phyloP scores from a whole-genome alignment of 2,888 invertebrate genomes.

The Electrophaes corylata region DNA sequence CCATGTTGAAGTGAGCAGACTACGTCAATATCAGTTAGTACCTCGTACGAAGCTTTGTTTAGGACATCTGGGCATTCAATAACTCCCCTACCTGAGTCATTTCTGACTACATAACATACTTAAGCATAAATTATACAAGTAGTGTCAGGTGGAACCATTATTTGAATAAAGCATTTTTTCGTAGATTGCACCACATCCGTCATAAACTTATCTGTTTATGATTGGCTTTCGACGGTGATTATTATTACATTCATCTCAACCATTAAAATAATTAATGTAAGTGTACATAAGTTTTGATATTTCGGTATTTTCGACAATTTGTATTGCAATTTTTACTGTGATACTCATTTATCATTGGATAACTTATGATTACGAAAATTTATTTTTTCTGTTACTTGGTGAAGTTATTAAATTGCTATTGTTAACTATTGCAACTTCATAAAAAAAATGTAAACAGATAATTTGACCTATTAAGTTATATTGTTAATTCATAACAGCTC shows the following conservation, averaged over 20 bases:
- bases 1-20: background rate
- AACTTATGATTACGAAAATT: background rate
- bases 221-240: background rate
- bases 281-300: background rate
- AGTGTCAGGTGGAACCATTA: background rate
- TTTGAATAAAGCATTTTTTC: background rate
- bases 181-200: no score
- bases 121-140: no score
- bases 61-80: background rate
- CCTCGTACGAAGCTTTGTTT: background rate
- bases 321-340: background rate
- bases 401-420: background rate
- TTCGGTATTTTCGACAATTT: background rate
- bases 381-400: background rate
- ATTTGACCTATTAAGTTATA: background rate
- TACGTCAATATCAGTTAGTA: background rate
- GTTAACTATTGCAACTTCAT: background rate
- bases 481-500: conserved; percentile 1
- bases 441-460: background rate
- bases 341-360: background rate
- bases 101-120: background rate
- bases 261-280: no score
- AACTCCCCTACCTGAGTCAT: background rate
- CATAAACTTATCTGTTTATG: background rate
- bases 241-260: no score